These are phyloP conservation scores for Neelides folsomi DNA, from an alignment of 2,888 invertebrate species.

Conservation along the genomic window DNA sequence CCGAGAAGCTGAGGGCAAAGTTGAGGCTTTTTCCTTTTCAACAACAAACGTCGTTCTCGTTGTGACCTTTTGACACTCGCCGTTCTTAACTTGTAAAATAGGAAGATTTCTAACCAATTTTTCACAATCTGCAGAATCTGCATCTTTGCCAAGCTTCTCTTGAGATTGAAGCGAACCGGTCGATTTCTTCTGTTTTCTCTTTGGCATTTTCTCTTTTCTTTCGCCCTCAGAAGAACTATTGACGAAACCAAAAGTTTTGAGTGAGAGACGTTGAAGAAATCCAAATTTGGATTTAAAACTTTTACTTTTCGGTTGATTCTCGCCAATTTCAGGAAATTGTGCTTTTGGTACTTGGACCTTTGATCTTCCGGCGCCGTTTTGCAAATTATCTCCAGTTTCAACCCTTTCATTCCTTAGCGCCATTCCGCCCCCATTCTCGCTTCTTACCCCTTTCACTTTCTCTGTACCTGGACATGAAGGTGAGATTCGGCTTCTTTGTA, in stretches of 20 bases:
- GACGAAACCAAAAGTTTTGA: constrained; percentile 12
- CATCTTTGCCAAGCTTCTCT: constrained; percentile 6
- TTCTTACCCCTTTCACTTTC: no score
- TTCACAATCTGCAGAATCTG: no score
- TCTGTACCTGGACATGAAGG: no score
- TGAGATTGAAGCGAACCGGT: not conserved
- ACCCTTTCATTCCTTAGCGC: not conserved
- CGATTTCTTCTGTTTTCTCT: no score
- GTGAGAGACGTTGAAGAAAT: constrained; percentile 15
- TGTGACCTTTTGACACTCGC: no score
- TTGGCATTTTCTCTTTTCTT: no score
- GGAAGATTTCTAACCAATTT: not conserved
- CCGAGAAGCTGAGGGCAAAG: no score
- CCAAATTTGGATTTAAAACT: constrained; percentile 10
- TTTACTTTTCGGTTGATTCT: constrained; percentile 8
- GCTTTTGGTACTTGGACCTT: no score
- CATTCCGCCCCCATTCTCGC: no score
- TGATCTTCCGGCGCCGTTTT: not conserved
- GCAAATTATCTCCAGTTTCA: constrained; percentile 3
- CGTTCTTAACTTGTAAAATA: not conserved
- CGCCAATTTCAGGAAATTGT: constrained; percentile 11
- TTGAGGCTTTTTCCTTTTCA: no score
- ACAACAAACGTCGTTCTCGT: no score
- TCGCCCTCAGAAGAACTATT: not conserved
- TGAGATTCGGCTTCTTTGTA: no score